A percentile compares a stretch with the other conserved stretches of the same genome.
phyloP scores from a whole-genome alignment of 2,113 vertebrate genomes.

The Glareola pratincola region DNA sequence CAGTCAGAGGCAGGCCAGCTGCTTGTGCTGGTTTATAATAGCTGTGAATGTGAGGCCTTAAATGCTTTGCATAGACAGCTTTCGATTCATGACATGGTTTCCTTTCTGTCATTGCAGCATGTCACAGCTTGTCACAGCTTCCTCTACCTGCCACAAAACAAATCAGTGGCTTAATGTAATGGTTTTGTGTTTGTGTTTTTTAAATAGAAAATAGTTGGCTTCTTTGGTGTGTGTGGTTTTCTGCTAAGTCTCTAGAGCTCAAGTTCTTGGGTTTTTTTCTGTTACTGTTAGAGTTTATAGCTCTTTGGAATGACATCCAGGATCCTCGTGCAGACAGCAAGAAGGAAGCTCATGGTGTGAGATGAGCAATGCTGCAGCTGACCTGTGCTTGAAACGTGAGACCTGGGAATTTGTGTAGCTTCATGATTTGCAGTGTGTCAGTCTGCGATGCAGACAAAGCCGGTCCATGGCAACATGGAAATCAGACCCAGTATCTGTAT shows the following conservation, averaged over 20 bases:
- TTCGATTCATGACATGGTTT: background rate
- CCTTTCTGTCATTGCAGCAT: background rate
- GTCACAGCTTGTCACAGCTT: background rate
- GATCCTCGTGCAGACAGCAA: background rate
- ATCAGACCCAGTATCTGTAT: background rate
- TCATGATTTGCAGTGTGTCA: background rate
- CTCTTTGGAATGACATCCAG: background rate
- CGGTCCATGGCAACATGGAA: fast-evolving
- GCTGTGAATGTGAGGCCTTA: background rate
- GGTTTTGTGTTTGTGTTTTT: background rate
- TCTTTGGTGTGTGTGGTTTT: background rate
- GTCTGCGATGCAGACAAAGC: background rate
- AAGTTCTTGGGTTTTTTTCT: background rate
- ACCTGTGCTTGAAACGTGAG: background rate
- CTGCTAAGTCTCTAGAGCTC: background rate
- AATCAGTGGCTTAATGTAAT: background rate
- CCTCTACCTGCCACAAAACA: background rate
- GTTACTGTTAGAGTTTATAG: background rate
- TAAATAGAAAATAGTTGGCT: background rate
- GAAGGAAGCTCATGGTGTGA: background rate
- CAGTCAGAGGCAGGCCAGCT: background rate
- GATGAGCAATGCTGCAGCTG: background rate
- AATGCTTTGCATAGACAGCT: background rate
- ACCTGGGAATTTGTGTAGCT: background rate
- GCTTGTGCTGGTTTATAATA: background rate